A percentile compares a stretch with the other conserved stretches of the same genome.
Evolutionary conservation across 2,113 vertebrate species (phyloP).

Genomic region (Chascanopsetta lugubris): DNA sequence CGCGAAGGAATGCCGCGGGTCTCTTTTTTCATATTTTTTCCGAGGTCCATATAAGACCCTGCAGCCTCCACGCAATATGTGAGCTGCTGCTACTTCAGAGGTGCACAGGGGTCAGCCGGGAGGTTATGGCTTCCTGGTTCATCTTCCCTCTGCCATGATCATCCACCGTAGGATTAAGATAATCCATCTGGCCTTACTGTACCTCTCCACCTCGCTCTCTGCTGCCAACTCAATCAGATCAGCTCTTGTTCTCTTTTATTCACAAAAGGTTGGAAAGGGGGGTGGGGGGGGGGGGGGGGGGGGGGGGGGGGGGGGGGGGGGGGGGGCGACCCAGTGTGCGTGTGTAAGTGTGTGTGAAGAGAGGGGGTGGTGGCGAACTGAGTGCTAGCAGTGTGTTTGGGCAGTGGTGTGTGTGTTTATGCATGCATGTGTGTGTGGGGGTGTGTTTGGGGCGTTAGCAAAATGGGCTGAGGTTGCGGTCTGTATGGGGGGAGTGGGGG

Average conservation of each 20-base stretch:
- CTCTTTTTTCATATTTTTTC: conserved; percentile 34
- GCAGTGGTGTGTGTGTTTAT: conserved; percentile 54
- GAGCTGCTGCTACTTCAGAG: conserved; percentile 28
- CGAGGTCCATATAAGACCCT: conserved; percentile 26
- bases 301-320: conserved; percentile 18
- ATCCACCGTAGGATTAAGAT: conserved; percentile 73
- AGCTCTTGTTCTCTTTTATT: conserved; percentile 70
- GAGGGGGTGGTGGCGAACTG: conserved; percentile 24
- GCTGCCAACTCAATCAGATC: conserved; percentile 76
- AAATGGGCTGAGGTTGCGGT: conserved; percentile 75
- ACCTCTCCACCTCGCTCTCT: conserved; percentile 63
- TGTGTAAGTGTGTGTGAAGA: not conserved
- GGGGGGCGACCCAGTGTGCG: not conserved
- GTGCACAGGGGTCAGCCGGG: conserved; percentile 38
- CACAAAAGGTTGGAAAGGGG: conserved; percentile 66
- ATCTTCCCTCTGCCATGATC: conserved; percentile 69
- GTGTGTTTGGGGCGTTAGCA: conserved; percentile 54
- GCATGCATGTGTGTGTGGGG: conserved; percentile 41
- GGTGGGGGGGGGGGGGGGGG: conserved; percentile 49
- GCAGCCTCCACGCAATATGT: conserved; percentile 24
- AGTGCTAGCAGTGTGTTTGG: conserved; percentile 58
- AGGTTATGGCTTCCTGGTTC: conserved; percentile 64
- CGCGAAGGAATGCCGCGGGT: conserved; percentile 28
- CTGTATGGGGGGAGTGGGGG: conserved; percentile 53
- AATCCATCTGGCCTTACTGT: conserved; percentile 77